phyloP scores from a whole-genome alignment of 2,113 vertebrate species.

The Puffinus mauretanicus region DNA sequence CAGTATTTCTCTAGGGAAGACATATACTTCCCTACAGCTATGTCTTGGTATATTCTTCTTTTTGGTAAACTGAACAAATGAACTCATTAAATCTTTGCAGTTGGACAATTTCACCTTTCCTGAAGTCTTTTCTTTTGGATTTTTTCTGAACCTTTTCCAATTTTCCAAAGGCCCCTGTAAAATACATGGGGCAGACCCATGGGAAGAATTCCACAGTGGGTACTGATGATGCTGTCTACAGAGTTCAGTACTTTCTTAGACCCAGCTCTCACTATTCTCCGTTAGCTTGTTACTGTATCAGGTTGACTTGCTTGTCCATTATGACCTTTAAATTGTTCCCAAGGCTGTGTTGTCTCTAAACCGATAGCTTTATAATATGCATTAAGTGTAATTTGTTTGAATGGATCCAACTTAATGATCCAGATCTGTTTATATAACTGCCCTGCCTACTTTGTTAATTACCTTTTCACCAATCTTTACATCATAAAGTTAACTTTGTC shows the following conservation, averaged over 20 bases:
- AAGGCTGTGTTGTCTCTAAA: not conserved
- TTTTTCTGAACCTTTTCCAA: not conserved
- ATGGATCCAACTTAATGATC: not conserved
- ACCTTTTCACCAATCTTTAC: not conserved
- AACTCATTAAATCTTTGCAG: not conserved
- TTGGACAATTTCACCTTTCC: not conserved
- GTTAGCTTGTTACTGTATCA: not conserved
- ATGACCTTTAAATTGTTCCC: not conserved
- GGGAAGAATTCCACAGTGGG: not conserved
- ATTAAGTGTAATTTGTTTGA: not conserved
- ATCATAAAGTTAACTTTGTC: not conserved
- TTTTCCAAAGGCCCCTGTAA: not conserved
- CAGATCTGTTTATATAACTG: not conserved
- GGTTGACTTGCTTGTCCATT: not conserved
- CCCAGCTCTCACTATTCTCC: not conserved
- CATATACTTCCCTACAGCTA: not conserved
- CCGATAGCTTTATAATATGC: not conserved
- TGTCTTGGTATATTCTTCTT: not conserved
- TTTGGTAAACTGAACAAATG: not conserved
- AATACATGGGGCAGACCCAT: not conserved
- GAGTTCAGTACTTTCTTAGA: not conserved
- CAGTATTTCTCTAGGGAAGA: not conserved
- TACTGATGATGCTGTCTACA: not conserved
- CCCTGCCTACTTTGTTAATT: not conserved
- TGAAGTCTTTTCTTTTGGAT: not conserved